Evolutionary conservation across 2,113 vertebrate species (phyloP).

Genomic region (Indri indri): DNA sequence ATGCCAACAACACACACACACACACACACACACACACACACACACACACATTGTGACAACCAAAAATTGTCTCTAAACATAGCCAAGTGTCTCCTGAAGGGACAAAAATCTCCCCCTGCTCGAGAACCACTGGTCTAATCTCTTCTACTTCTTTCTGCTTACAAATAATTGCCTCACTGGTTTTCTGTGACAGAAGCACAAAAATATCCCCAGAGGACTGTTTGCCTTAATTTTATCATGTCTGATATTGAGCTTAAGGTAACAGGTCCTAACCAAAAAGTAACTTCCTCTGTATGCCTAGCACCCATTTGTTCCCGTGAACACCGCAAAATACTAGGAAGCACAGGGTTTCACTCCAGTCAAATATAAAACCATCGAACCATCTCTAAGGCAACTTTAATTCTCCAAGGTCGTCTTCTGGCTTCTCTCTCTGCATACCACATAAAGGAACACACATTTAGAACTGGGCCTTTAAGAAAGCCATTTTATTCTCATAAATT

Average conservation of each 20-base stretch:
- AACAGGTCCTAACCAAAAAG: constrained; percentile 25
- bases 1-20: background rate
- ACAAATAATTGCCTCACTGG: background rate
- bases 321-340: constrained; percentile 44
- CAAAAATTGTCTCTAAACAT: background rate
- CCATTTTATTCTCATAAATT: background rate
- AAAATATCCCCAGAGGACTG: background rate
- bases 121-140: background rate
- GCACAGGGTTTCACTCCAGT: background rate
- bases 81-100: background rate
- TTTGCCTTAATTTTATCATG: background rate
- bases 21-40: background rate
- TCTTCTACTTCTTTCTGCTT: constrained; percentile 13
- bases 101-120: background rate
- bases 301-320: background rate
- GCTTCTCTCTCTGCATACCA: background rate
- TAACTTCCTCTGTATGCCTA: background rate
- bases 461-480: background rate
- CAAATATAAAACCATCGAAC: background rate
- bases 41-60: background rate
- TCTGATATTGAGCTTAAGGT: background rate
- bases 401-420: background rate
- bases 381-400: background rate
- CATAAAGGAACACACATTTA: background rate
- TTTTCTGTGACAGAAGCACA: background rate